These are phyloP conservation scores for Omphaloscelis lunosa DNA, from an alignment of 2,888 invertebrate species.

Conservation along the genomic window DNA sequence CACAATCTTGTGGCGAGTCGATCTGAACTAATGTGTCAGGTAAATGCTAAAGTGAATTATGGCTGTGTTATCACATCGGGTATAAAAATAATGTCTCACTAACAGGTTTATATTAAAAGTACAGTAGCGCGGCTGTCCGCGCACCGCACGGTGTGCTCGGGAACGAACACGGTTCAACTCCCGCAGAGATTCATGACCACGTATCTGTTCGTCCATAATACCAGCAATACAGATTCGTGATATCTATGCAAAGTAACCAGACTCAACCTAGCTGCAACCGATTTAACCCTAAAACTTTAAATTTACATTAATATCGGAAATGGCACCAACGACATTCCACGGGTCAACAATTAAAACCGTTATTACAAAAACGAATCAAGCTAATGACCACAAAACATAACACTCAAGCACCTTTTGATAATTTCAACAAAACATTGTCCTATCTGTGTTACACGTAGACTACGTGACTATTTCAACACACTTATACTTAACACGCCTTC, in stretches of 20 bases:
- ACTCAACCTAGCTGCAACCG: conserved; percentile 75
- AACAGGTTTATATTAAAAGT: conserved; percentile 65
- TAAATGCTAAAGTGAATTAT: conserved; percentile 71
- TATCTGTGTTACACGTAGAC: conserved; percentile 72
- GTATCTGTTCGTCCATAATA: conserved; percentile 44
- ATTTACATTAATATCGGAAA: conserved; percentile 86
- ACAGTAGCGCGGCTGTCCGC: conserved; percentile 29
- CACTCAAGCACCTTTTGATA: conserved; percentile 89
- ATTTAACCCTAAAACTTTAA: conserved; percentile 79
- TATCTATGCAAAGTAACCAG: conserved; percentile 68
- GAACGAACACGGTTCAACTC: conserved; percentile 30
- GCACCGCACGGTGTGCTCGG: conserved; percentile 12
- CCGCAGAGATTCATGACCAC: conserved; percentile 52
- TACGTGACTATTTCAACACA: conserved; percentile 74
- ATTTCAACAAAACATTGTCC: conserved; percentile 85
- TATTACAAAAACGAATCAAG: conserved; percentile 82
- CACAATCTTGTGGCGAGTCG: conserved; percentile 78
- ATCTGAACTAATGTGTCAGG: conserved; percentile 77
- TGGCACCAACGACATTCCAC: conserved; percentile 90
- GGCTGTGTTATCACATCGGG: conserved; percentile 74
- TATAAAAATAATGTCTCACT: conserved; percentile 76
- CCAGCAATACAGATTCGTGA: conserved; percentile 52
- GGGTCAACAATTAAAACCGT: conserved; percentile 88
- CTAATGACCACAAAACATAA: conserved; percentile 88
- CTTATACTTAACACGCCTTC: conserved; percentile 65